Conservation (phyloP, 2,888 invertebrate species). For the Deilephila porcellus region DNA sequence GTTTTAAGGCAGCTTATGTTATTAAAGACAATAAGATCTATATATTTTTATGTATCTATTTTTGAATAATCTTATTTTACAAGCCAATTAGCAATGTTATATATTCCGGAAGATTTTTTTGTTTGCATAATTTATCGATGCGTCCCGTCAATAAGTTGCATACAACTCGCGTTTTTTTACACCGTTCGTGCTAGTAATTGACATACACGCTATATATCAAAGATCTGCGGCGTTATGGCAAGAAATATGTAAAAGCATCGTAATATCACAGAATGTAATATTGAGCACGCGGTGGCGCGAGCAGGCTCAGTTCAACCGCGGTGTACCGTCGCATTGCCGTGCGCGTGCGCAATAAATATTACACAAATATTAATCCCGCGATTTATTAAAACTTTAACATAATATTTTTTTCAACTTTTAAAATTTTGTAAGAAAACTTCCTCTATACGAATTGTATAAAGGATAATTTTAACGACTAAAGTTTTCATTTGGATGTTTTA, state of each 20-base stretch:
- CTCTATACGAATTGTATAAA: neutral
- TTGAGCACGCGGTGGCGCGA: constrained; percentile 48
- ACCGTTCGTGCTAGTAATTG: constrained; percentile 51
- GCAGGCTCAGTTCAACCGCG: constrained; percentile 61
- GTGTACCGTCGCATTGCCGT: constrained; percentile 57
- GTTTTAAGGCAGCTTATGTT: too few relatives aligned
- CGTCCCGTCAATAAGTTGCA: neutral
- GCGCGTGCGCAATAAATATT: constrained; percentile 48
- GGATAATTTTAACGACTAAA: neutral
- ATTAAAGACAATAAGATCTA: too few relatives aligned
- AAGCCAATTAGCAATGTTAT: neutral
- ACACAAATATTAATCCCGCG: constrained; percentile 16
- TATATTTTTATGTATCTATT: too few relatives aligned
- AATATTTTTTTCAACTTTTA: neutral
- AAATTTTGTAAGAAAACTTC: neutral
- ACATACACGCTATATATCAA: constrained; percentile 39
- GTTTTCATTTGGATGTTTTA: neutral
- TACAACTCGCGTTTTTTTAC: constrained; percentile 26
- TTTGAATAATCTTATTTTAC: too few relatives aligned
- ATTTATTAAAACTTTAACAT: neutral
- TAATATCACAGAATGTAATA: too few relatives aligned
- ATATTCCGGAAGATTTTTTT: neutral
- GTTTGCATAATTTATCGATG: neutral
- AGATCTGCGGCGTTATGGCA: constrained; percentile 42
- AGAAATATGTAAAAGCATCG: constrained; percentile 43